phyloP scores from a whole-genome alignment of 2,888 invertebrate species.

The Scaptomyza flava region DNA sequence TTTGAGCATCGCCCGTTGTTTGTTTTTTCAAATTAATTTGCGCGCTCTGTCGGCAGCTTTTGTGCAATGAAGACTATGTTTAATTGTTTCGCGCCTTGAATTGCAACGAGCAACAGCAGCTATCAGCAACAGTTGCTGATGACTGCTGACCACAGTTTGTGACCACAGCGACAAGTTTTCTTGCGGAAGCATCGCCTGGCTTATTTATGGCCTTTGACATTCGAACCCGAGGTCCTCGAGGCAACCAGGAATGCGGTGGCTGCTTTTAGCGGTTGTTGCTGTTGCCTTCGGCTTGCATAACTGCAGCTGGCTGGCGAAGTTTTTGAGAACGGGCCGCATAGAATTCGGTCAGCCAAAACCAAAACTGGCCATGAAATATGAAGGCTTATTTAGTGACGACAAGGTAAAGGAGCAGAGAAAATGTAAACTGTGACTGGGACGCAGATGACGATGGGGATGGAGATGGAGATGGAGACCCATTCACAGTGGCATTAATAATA shows the following conservation, averaged over 20 bases:
- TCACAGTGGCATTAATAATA: conserved; percentile 67
- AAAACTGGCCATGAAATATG: conserved; percentile 73
- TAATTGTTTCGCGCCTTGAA: conserved; percentile 78
- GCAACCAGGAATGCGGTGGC: conserved; percentile 64
- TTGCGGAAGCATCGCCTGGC: conserved; percentile 50
- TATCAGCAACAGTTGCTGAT: conserved; percentile 31
- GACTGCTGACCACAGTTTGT: conserved; percentile 22
- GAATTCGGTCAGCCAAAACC: conserved; percentile 71
- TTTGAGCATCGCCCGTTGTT: conserved; percentile 47
- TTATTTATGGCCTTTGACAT: conserved; percentile 78
- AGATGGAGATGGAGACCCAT: conserved; percentile 35
- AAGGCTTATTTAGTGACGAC: conserved; percentile 81
- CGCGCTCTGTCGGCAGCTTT: conserved; percentile 65
- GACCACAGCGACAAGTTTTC: conserved; percentile 39
- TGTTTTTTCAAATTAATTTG: conserved; percentile 72
- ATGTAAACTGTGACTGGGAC: not conserved
- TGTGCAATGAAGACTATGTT: conserved; percentile 81
- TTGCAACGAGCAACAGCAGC: conserved; percentile 45
- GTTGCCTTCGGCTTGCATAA: conserved; percentile 58
- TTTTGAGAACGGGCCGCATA: conserved; percentile 58
- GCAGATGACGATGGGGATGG: not conserved
- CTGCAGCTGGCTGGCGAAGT: conserved; percentile 17
- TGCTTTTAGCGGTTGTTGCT: conserved; percentile 10
- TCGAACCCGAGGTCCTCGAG: conserved; percentile 51
- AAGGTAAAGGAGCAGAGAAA: conserved; percentile 33